Evolutionary conservation across 2,888 invertebrate species (phyloP).

Genomic region (Noctuana brunneofusca): DNA sequence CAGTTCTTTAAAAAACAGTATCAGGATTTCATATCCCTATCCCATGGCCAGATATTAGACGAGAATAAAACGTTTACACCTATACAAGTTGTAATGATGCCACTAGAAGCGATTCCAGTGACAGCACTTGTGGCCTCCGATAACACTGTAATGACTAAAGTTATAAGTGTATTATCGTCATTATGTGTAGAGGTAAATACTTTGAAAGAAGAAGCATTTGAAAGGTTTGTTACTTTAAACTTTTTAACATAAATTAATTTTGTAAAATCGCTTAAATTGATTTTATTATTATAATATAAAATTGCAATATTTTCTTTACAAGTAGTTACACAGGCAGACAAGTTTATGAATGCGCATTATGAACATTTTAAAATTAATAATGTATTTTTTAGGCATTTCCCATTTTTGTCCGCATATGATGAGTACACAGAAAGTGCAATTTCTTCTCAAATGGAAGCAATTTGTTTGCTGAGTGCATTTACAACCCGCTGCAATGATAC

Average conservation of each 20-base stretch:
- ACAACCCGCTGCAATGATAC: constrained; percentile 88
- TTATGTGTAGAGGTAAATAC: constrained; percentile 89
- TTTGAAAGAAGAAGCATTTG: constrained; percentile 86
- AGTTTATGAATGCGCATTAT: too few species aligned
- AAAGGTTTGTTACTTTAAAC: constrained; percentile 64
- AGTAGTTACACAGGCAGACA: too few species aligned
- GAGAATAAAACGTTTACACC: constrained; percentile 67
- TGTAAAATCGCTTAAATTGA: too few species aligned
- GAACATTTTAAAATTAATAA: not conserved
- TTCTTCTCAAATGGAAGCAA: constrained; percentile 81
- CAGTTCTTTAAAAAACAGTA: constrained; percentile 73
- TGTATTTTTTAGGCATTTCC: constrained; percentile 68
- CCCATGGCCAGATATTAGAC: constrained; percentile 44
- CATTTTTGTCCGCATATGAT: constrained; percentile 85
- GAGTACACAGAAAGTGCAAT: constrained; percentile 81
- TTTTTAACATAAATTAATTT: not conserved
- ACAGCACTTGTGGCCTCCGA: constrained; percentile 90
- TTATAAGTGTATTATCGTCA: constrained; percentile 90
- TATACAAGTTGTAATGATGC: constrained; percentile 63
- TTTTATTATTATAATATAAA: too few species aligned
- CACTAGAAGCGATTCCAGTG: constrained; percentile 85
- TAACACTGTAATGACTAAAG: constrained; percentile 90
- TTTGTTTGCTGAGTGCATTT: constrained; percentile 86
- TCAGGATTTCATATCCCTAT: constrained; percentile 57
- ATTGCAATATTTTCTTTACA: too few species aligned